Evolutionary conservation across 2,113 vertebrate genomes (phyloP), one percentile per base, ranked within the genome.

Genomic region (Hyperoodon ampullatus): DNA sequence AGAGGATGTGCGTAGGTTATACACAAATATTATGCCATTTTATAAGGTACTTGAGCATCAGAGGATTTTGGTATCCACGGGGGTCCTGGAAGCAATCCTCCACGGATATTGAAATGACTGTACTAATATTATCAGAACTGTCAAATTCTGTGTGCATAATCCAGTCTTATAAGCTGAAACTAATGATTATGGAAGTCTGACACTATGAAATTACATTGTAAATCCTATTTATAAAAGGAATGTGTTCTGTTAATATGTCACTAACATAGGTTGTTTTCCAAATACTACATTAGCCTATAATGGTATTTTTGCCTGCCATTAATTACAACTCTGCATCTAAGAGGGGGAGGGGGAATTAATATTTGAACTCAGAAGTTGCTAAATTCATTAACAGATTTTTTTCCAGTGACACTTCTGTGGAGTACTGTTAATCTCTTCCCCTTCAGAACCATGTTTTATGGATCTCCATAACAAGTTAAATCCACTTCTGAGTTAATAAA

Each of bases 131-230:
- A 96, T 90, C 8, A 77, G 81, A 96, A 94, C 53, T 88, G 61
- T 77, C 77, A 96, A 96, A 89, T 88, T 90, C 71, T 86, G 55
- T 74, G 24, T 94, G 66, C 6, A 82, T 86, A 97, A 84, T 82
- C 53, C 58, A 97, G 33, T 88, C 35, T 97, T 93, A 72, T 60
- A 93, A 97, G 77, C n/a, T 72, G 61, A 97, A 94, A 93, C 89
- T 90, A 95, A 75, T 81, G 97, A 97, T 95, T 97, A 97, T 55
- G 61, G 42, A 88, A 94, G 78, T 90, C 87, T 97, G 75, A 53
- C 26, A 88, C 77, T 68, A 84, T 89, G 35, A 97, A 96, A 96
- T 97, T 95, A 87, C 33, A 93, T 11, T 95, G 68, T 78, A 98
- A 94, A 94, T 93, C 68, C 66, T 90, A 95, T 90, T 89, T 85